A percentile compares a stretch with the other conserved stretches of the same genome.
Evolutionary conservation across 2,113 vertebrate genomes (phyloP).

Genomic region (Petromus typicus): DNA sequence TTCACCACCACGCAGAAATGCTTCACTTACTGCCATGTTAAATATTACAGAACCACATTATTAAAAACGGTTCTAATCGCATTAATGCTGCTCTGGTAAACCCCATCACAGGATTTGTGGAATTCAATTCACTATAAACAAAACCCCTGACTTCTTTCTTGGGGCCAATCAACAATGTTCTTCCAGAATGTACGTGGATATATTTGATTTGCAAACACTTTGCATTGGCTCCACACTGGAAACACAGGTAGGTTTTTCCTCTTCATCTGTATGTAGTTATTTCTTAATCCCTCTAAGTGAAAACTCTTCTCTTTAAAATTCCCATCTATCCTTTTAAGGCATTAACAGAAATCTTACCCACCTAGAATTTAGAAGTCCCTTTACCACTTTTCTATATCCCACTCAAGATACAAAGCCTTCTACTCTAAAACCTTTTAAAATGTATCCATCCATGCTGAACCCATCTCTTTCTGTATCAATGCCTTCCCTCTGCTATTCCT

Average conservation of each 20-base stretch:
- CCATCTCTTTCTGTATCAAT: background rate
- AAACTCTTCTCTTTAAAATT: constrained; percentile 20
- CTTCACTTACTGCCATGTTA: background rate
- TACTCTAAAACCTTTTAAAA: background rate
- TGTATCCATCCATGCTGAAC: background rate
- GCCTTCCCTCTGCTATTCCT: background rate
- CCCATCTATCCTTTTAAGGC: background rate
- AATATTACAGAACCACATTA: background rate
- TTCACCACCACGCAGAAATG: background rate
- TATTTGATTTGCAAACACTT: background rate
- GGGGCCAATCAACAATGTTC: background rate
- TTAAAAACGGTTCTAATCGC: background rate
- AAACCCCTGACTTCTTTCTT: background rate
- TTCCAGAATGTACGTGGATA: background rate
- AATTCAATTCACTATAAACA: background rate
- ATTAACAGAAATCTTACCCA: background rate
- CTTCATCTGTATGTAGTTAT: background rate
- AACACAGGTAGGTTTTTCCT: background rate
- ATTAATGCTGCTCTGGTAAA: background rate
- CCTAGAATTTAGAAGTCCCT: background rate
- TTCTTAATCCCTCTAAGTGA: background rate
- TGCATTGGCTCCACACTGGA: background rate
- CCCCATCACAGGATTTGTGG: background rate
- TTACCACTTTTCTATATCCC: background rate
- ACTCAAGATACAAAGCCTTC: background rate